Evolutionary conservation across 2,113 vertebrate species (phyloP), one percentile per base, ranked within the genome.

Genomic region (Lonchura striata): DNA sequence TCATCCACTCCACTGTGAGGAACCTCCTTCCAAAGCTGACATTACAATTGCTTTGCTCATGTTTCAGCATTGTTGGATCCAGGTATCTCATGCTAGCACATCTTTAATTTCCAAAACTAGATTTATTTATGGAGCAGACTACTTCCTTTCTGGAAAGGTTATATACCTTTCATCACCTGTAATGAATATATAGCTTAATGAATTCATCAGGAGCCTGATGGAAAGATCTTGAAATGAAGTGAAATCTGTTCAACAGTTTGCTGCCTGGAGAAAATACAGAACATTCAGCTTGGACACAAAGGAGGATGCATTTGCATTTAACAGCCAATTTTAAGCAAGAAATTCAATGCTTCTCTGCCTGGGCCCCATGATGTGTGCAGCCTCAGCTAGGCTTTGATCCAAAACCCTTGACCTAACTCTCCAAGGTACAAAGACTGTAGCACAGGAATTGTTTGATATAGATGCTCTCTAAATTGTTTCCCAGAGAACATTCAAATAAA

Each of bases 341-440:
- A 94, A 88, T 92, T 3, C 39, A 92, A 81, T 81, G 93, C 64
- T 77, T 52, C 31, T 88, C 41, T 96, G 68, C 60, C 49, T 60
- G 49, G 79, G 82, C 87, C 82, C 35, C 90, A 70, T 68, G 92
- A 86, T 81, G 64, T 83, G 63, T 49, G 47, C 85, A 92, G 64
- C 30, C 82, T 92, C n/a, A 78, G 85, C 72, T 52, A 93, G 94
- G 93, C 93, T 96, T 96, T 96, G 88, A 86, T 96, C 92, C 93
- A 96, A 94, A 94, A 22, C 64, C 68, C 93, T 90, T 81, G 72
- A 96, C 90, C 92, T 86, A 88, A 68, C 75, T 86, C 87, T 86
- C 66, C 0, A 0, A 95, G 85, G 60, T 88, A 93, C 90, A 92
- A 95, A 90, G 68, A 52, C 47, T 33, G 60, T 10, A 31, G 66